A percentile compares a stretch with the other conserved stretches of the same genome.
phyloP scores from a whole-genome alignment of 2,113 vertebrate genomes.

The Smithornis capensis region DNA sequence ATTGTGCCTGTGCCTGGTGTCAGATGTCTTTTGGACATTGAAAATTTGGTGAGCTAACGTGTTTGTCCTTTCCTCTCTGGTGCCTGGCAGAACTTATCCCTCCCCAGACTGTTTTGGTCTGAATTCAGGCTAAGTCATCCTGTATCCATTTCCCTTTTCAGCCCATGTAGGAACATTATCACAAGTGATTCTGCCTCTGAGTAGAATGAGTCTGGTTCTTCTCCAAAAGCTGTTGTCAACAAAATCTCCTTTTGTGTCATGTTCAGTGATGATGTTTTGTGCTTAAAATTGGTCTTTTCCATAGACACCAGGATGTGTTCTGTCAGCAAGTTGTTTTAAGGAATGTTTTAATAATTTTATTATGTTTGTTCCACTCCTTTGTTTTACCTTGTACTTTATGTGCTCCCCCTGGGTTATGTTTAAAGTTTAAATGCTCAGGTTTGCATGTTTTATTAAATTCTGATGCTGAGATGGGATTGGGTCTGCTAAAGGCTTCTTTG shows the following conservation, averaged over 20 bases:
- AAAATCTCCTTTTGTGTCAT: neutral
- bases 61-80: neutral
- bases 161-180: neutral
- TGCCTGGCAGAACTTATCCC: neutral
- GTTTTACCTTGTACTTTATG: neutral
- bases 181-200: neutral
- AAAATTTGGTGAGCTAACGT: neutral
- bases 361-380: neutral
- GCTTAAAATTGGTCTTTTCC: neutral
- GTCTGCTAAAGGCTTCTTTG: neutral
- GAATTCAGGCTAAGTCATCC: neutral
- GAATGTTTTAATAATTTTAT: neutral
- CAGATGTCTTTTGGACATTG: neutral
- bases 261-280: neutral
- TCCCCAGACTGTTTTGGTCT: neutral
- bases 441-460: neutral
- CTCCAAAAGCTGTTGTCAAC: neutral
- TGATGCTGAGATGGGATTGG: neutral
- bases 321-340: neutral
- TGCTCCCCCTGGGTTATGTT: neutral
- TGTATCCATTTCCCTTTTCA: neutral
- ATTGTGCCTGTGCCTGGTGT: rapidly evolving
- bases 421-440: neutral
- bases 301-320: neutral
- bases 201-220: neutral